These are phyloP conservation scores for Rhinoptilus africanus DNA, from an alignment of 2,113 vertebrate species.

Conservation along the genomic window DNA sequence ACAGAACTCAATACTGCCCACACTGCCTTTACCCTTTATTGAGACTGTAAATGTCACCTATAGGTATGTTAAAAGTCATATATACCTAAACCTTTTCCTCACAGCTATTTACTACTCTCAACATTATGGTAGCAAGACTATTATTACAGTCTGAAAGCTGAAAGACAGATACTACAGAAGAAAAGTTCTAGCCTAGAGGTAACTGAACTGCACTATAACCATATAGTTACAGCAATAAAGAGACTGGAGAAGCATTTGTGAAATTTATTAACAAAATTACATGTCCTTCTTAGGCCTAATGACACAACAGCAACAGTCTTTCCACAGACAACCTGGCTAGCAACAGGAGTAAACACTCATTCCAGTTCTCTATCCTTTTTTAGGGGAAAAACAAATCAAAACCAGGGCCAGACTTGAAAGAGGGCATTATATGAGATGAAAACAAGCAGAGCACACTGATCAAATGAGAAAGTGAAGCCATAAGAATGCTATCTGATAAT, in stretches of 20 bases:
- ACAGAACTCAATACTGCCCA: neutral
- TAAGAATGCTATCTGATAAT: neutral
- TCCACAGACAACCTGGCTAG: neutral
- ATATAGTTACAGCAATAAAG: neutral
- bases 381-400: neutral
- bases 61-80: neutral
- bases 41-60: neutral
- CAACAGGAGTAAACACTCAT: neutral
- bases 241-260: neutral
- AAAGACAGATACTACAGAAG: neutral
- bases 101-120: neutral
- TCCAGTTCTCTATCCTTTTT: neutral
- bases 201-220: neutral
- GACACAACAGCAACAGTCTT: neutral
- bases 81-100: neutral
- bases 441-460: neutral
- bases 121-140: neutral
- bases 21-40: neutral
- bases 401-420: neutral
- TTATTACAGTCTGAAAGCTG: neutral
- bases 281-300: neutral
- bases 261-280: neutral
- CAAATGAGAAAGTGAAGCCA: neutral
- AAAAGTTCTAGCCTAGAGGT: neutral
- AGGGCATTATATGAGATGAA: neutral